Evolutionary conservation across 2,888 invertebrate species (phyloP).

Genomic region (Drosophila testacea): DNA sequence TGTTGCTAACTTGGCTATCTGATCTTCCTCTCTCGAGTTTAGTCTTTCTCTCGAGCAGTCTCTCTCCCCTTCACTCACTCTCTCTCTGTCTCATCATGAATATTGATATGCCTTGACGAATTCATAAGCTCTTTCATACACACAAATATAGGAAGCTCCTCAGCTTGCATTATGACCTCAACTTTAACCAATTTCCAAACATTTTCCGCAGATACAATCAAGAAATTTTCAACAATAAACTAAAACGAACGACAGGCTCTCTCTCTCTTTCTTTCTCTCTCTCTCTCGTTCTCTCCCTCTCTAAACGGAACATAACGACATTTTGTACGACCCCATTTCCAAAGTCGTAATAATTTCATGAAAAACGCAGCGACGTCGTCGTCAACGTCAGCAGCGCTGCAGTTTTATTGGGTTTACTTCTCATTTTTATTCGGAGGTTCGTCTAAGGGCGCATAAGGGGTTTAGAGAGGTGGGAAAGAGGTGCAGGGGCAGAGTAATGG

Average conservation of each 20-base stretch:
- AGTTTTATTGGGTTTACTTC: conserved; percentile 38
- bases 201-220: conserved; percentile 62
- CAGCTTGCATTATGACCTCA: conserved; percentile 36
- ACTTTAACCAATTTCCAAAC: conserved; percentile 60
- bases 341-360: conserved; percentile 81
- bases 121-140: conserved; percentile 1
- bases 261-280: neutral
- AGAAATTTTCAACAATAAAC: conserved; percentile 71
- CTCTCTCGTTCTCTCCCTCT: neutral
- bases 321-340: conserved; percentile 80
- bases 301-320: conserved; percentile 68
- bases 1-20: neutral
- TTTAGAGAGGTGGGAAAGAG: neutral
- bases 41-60: neutral
- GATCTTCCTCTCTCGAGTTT: neutral
- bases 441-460: neutral
- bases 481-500: neutral
- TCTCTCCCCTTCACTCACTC: neutral
- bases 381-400: conserved; percentile 45
- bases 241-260: conserved; percentile 38
- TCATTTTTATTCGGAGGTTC: neutral
- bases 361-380: conserved; percentile 73
- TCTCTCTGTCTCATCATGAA: neutral
- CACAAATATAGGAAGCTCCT: conserved; percentile 2
- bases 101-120: conserved; percentile 19